Conservation (phyloP, 1,140 invertebrate genomes). For the Phthorimaea operculella region DNA sequence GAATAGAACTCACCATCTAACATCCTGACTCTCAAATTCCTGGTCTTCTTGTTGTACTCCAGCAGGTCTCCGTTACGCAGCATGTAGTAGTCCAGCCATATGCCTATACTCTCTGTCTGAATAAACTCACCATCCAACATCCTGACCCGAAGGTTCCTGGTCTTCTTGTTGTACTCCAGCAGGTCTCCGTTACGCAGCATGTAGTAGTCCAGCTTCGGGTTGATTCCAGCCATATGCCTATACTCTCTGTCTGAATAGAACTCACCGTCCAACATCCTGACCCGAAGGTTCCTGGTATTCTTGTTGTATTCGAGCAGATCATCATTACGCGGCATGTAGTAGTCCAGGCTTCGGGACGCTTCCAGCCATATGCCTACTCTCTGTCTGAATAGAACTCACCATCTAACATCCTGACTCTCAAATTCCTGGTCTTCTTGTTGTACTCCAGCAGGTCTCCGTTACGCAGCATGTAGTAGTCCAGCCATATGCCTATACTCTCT, state of each 20-base stretch:
- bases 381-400: too few species aligned
- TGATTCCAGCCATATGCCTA: constrained; percentile 96
- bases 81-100: constrained; percentile 99
- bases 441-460: constrained; percentile 97
- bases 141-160: constrained; percentile 90
- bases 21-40: constrained; percentile 93
- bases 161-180: constrained; percentile 94
- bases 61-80: constrained; percentile 93
- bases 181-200: constrained; percentile 94
- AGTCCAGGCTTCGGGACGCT: constrained; percentile 90
- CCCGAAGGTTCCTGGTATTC: constrained; percentile 90
- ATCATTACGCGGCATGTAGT: constrained; percentile 95
- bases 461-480: constrained; percentile 97
- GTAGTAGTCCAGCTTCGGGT: constrained; percentile 96
- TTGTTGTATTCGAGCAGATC: constrained; percentile 95
- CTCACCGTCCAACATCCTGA: constrained; percentile 92
- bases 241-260: too few species aligned
- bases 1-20: constrained; percentile 83
- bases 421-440: constrained; percentile 89
- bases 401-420: constrained; percentile 95
- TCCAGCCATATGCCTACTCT: too few species aligned
- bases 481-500: too few species aligned
- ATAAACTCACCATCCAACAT: constrained; percentile 88
- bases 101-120: constrained; percentile 98
- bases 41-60: constrained; percentile 94